A percentile compares a stretch with the other conserved stretches of the same genome.
These are phyloP conservation scores for Myzus persicae DNA, from an alignment of 1,140 invertebrate species.

Conservation along the genomic window DNA sequence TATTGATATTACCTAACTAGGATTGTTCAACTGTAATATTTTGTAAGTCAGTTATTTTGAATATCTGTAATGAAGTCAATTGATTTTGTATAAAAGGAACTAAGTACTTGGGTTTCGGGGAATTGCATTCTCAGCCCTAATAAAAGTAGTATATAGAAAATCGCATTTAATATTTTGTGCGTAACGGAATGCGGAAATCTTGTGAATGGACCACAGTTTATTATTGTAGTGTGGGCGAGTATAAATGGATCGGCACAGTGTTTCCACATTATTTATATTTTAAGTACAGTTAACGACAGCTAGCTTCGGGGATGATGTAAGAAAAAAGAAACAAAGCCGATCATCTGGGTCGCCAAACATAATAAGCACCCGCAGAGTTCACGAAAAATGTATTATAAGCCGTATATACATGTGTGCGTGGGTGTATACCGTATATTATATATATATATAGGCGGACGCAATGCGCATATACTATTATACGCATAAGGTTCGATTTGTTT, in stretches of 20 bases:
- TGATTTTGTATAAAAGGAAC: not conserved
- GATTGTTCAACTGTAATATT: not conserved
- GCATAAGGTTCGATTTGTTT: constrained; percentile 3
- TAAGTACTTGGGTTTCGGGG: not conserved
- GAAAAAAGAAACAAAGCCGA: not conserved
- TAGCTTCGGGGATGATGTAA: not conserved
- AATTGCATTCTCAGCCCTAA: not conserved
- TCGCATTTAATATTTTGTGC: not conserved
- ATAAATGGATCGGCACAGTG: not conserved
- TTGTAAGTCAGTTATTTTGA: not conserved
- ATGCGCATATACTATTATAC: not conserved
- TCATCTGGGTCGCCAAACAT: not conserved
- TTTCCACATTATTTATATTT: not conserved
- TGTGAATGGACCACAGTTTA: not conserved
- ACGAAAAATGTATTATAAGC: not conserved
- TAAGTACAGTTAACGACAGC: not conserved
- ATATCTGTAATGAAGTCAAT: not conserved
- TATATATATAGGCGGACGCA: not conserved
- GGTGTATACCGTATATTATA: not conserved
- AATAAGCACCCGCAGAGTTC: not conserved
- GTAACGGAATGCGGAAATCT: not conserved
- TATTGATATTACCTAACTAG: not conserved
- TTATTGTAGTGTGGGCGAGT: not conserved
- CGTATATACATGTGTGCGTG: not conserved
- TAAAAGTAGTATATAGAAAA: not conserved